Percentiles rank a stretch among this genome's conserved stretches.
phyloP scores from a whole-genome alignment of 2,888 invertebrate genomes.

The Leptopilina myrica region DNA sequence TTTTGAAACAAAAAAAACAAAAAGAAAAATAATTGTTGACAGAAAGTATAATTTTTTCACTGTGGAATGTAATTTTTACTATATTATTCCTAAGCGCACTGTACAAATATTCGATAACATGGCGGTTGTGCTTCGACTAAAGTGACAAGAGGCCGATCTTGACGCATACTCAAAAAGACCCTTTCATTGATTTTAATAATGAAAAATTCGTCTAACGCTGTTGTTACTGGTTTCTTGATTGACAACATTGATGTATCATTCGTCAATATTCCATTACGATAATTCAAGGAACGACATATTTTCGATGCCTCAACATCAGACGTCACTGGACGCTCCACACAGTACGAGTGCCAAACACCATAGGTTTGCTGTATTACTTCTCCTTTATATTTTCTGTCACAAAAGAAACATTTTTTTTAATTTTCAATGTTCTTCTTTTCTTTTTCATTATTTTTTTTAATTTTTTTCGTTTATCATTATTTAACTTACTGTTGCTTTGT shows the following conservation, averaged over 20 bases:
- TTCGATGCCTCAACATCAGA: conserved; percentile 76
- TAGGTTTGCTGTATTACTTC: conserved; percentile 82
- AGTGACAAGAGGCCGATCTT: conserved; percentile 59
- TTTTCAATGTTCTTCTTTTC: too few relatives aligned
- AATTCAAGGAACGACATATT: conserved; percentile 82
- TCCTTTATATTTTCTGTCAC: conserved; percentile 79
- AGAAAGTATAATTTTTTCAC: background rate
- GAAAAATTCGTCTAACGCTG: conserved; percentile 61
- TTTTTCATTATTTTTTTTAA: background rate
- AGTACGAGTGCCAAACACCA: conserved; percentile 86
- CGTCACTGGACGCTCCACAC: conserved; percentile 77
- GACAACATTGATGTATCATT: conserved; percentile 33
- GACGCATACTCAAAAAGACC: conserved; percentile 61
- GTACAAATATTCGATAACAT: conserved; percentile 66
- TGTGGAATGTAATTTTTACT: background rate
- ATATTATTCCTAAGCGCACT: conserved; percentile 47
- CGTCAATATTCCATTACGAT: conserved; percentile 75
- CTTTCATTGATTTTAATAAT: conserved; percentile 62
- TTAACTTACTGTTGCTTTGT: conserved; percentile 65
- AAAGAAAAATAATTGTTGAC: too few relatives aligned
- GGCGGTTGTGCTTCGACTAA: conserved; percentile 54
- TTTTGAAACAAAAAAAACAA: too few relatives aligned
- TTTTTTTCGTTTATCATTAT: background rate
- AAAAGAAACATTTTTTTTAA: background rate
- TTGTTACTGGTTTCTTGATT: conserved; percentile 53